Percentiles rank a stretch among this genome's conserved stretches.
phyloP scores from a whole-genome alignment of 2,888 invertebrate species.

The Beris chalybata region DNA sequence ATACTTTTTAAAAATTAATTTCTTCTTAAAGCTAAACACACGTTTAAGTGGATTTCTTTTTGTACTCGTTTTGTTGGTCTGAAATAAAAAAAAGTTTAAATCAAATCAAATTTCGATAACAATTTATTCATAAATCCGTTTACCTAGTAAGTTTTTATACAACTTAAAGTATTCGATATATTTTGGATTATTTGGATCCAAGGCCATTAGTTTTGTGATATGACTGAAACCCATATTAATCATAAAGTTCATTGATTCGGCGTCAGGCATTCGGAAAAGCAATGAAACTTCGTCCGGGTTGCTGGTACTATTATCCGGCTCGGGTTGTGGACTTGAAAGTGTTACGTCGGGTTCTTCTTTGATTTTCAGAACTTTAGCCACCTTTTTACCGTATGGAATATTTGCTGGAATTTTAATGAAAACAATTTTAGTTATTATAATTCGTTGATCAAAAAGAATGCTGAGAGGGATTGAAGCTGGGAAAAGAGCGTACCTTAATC shows the following conservation, averaged over 20 bases:
- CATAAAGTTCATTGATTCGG: constrained; percentile 30
- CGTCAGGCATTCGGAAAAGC: constrained; percentile 35
- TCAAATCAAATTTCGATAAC: no score
- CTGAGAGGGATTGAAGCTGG: no score
- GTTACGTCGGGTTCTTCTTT: constrained; percentile 22
- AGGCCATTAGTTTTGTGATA: constrained; percentile 39
- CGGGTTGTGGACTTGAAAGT: constrained; percentile 5
- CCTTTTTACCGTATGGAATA: constrained; percentile 17
- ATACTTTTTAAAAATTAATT: no score
- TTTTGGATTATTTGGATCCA: constrained; percentile 36
- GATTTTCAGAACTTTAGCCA: constrained; percentile 9
- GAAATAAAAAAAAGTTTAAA: no score
- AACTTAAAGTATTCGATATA: constrained; percentile 33
- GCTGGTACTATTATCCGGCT: background rate
- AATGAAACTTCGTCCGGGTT: constrained; percentile 15
- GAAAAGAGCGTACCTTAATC: no score
- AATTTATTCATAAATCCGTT: background rate
- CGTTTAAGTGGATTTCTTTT: no score
- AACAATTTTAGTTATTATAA: no score
- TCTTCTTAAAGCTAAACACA: no score
- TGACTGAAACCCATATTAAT: constrained; percentile 38
- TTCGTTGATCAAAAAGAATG: no score
- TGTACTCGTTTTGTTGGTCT: no score
- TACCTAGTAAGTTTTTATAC: constrained; percentile 35
- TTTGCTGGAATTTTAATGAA: background rate